phyloP scores from a whole-genome alignment of 2,888 invertebrate species.

The Torymus auratus region DNA sequence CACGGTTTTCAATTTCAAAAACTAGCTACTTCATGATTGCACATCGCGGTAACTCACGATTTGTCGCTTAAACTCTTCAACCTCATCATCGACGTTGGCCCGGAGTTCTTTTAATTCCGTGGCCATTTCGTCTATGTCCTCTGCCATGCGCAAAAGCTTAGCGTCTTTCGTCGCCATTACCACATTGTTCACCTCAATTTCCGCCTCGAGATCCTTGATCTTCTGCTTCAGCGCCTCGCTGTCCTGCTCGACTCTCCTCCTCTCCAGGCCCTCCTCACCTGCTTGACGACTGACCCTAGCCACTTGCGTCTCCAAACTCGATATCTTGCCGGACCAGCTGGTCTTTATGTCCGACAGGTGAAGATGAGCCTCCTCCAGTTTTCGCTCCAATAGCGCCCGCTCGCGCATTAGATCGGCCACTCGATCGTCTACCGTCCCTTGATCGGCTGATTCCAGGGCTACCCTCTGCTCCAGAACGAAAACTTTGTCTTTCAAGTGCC shows the following conservation, averaged over 20 bases:
- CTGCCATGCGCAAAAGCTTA: constrained; percentile 84
- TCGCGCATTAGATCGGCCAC: constrained; percentile 80
- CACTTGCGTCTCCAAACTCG: constrained; percentile 92
- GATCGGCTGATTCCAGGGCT: constrained; percentile 75
- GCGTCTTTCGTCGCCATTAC: constrained; percentile 84
- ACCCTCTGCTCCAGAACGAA: constrained; percentile 77
- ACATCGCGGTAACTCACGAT: constrained; percentile 76
- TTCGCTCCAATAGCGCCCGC: constrained; percentile 84
- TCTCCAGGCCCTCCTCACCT: constrained; percentile 89
- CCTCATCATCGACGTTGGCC: constrained; percentile 75
- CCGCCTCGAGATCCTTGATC: constrained; percentile 81
- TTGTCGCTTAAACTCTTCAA: constrained; percentile 75
- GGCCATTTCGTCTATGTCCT: constrained; percentile 86
- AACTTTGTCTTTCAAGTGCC: constrained; percentile 83
- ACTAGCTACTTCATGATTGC: constrained; percentile 64
- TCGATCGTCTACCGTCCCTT: constrained; percentile 78
- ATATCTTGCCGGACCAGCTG: constrained; percentile 94
- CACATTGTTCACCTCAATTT: constrained; percentile 83
- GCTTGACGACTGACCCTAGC: constrained; percentile 89
- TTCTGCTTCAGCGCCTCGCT: constrained; percentile 83
- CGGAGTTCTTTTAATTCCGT: constrained; percentile 80
- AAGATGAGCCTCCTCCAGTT: constrained; percentile 89
- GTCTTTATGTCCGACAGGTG: constrained; percentile 93
- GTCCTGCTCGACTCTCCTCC: constrained; percentile 85
- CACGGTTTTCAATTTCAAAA: neutral